Base-by-base conservation (phyloP, 92 coral and sea anemone genomes). In the Palythoa grandiflora region DNA sequence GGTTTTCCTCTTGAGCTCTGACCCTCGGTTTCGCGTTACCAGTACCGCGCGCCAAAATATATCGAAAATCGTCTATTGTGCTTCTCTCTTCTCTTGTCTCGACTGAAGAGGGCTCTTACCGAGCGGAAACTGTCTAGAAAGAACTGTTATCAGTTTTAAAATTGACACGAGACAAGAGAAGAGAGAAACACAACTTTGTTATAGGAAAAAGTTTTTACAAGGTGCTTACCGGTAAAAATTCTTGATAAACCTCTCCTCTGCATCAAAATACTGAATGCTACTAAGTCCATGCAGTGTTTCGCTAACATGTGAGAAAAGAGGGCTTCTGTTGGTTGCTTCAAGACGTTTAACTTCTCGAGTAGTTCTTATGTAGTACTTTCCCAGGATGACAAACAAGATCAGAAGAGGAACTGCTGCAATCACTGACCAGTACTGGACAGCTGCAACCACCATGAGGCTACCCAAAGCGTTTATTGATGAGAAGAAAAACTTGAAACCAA, bases 251-350 rank as follows among this genome's bases (percentile, higher is more conserved):
- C 28, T 28, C 28, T 28, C 28, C 0, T 90, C 87, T 38, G 87
- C 89, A 68, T 86, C 80, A 2, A 88, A 90, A n/a, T 80, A 88
- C 70, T 88, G 92, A 19, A 90, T 90, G 66, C 83, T 90, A 19
- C 87, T 73, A n/a, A 90, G 74, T 3, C 92, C 92, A 84, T 90
- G 89, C 7, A 90, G 80, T 17, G 92, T 78, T 38, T 84, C 92
- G 47, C 87, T 85, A 63, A 90, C 77, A 16, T 90, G 92, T 9
- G 92, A 90, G 80, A 85, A 90, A 38, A 90, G 68, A 54, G 92
- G 92, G 19, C 92, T 90, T 36, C 89, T 38, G 54, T 53, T 57
- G 1, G 73, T 80, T n/a, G 85, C 85, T 19, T 80, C 85, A 40
- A 80, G 59, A 19, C 85, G 85, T 51, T 80, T 80, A 2, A 80